Base-by-base conservation (phyloP, 2,888 invertebrate genomes). In the Pammene fasciana region DNA sequence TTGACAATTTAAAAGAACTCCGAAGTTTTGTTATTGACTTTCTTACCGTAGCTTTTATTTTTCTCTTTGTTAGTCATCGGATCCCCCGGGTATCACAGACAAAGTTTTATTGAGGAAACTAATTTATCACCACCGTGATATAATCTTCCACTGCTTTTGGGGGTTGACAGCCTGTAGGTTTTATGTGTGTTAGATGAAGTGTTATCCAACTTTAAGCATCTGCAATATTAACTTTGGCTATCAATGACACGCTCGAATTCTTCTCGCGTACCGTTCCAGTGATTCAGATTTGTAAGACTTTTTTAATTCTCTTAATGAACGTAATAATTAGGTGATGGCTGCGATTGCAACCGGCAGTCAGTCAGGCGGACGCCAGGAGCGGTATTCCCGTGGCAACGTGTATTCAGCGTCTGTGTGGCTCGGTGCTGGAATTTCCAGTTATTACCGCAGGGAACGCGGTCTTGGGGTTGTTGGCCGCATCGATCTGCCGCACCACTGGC, bases 401-500 rank as follows among this genome's bases (percentile, higher is more conserved):
- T 80, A 78, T 84, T 81, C 83, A 83, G 77, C 73, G 80, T 78
- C 76, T 78, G 78, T 82, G 76, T 77, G 75, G 79, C 75, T 84
- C 76, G 77, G 80, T 90, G 83, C 86, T 88, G 92, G 92, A 88
- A 90, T 91, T 92, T 85, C 92, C 92, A 84, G 86, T 86, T 86
- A 88, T 85, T 86, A 87, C 85, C 77, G 86, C 84, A 86, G 83
- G 87, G 88, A 87, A 84, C 80, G 82, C 76, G 79, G 80, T 76
- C 78, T 81, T 82, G 88, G 79, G 92, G 90, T 91, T 90, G 90
- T 89, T 91, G 91, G 84, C 90, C 90, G 78, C 74, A 92, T 92
- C 90, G 92, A 92, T 90, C 83, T 83, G 79, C 81, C 84, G 85
- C 85, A 86, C 82, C 86, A 86, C 82, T 73, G 79, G 76, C 78